Conservation (phyloP, 2,888 invertebrate genomes). For the Machimus rusticus region DNA sequence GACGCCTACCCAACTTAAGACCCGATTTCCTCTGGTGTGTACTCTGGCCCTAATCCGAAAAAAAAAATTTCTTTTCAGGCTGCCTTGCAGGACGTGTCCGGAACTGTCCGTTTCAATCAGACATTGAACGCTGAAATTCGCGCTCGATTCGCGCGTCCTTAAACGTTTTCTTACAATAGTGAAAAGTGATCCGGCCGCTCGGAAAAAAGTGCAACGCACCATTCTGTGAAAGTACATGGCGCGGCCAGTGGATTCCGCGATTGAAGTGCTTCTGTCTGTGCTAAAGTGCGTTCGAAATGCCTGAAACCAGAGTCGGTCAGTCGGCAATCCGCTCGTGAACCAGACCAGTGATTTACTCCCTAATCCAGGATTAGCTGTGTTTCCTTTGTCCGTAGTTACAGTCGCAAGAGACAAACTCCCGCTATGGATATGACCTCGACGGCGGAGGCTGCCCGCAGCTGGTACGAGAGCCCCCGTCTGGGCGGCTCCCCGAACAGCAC, state of each 20-base stretch:
- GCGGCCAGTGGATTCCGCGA: slow-evolving; percentile 2
- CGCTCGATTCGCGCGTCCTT: neutral
- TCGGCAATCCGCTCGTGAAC: neutral
- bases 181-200: neutral
- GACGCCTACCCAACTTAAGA: neutral
- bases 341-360: neutral
- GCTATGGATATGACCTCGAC: slow-evolving; percentile 64
- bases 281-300: slow-evolving; percentile 25
- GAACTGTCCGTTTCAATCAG: neutral
- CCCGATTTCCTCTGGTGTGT: neutral
- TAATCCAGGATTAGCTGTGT: neutral
- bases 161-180: neutral
- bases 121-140: neutral
- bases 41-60: neutral
- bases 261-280: neutral
- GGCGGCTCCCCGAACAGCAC: slow-evolving; percentile 62
- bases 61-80: slow-evolving; percentile 1
- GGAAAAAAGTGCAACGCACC: neutral
- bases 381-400: neutral
- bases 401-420: slow-evolving; percentile 5
- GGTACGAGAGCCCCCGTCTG: slow-evolving; percentile 64
- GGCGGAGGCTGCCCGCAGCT: slow-evolving; percentile 64
- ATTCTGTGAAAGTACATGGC: neutral
- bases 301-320: neutral
- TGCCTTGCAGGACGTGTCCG: neutral